Conservation (phyloP, 2,113 vertebrate species). For the Apteryx mantelli region DNA sequence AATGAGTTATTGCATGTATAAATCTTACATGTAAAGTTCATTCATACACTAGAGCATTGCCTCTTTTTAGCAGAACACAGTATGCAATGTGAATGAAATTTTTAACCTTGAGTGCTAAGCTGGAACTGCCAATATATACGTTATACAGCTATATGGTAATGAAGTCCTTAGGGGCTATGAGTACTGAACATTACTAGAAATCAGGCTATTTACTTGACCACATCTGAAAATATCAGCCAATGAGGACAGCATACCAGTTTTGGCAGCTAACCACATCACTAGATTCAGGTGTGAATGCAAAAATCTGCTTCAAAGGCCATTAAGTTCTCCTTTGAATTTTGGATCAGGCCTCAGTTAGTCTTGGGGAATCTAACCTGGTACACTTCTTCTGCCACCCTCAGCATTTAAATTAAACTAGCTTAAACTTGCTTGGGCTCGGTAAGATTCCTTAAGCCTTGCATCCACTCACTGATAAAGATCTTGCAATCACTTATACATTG, state of each 20-base stretch:
- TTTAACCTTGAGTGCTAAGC: background rate
- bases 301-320: background rate
- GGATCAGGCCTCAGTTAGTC: background rate
- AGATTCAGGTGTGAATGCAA: background rate
- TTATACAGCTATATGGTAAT: background rate
- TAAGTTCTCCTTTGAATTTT: constrained; percentile 2
- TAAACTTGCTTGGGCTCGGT: constrained; percentile 8
- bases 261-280: constrained; percentile 23
- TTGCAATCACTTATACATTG: background rate
- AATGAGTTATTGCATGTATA: background rate
- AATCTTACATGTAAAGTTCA: background rate
- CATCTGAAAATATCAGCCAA: constrained; percentile 1
- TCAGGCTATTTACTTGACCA: background rate
- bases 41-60: background rate
- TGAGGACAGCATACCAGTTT: background rate
- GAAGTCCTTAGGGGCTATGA: background rate
- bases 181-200: background rate
- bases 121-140: background rate
- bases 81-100: background rate
- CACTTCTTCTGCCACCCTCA: background rate
- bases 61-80: background rate
- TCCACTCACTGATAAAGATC: background rate
- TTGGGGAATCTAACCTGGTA: background rate
- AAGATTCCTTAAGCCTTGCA: background rate
- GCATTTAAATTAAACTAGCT: constrained; percentile 27